Conservation (phyloP, 2,797 vertebrate genomes). For the Neoniphon sammara region DNA sequence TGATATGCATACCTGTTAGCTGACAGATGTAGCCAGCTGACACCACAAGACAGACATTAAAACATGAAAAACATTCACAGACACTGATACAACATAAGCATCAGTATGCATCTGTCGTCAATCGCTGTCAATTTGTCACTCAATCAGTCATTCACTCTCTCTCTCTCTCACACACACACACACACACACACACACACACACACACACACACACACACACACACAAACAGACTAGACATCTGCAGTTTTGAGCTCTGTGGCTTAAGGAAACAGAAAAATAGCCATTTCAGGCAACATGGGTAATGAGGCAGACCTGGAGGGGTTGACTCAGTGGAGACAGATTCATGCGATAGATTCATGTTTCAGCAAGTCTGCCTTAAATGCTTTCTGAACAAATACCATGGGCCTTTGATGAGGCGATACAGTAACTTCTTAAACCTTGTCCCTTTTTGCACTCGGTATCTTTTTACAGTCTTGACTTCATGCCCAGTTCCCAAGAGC, state of each 20-base stretch:
- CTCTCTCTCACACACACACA: too few relatives aligned
- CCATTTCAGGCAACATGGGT: constrained; percentile 6
- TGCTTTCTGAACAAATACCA: constrained; percentile 31
- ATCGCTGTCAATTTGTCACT: neutral
- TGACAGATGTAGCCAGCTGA: neutral
- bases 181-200: neutral
- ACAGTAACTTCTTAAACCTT: constrained; percentile 37
- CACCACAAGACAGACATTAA: neutral
- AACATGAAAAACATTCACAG: too few relatives aligned
- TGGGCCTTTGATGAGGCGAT: constrained; percentile 26
- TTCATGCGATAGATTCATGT: constrained; percentile 32
- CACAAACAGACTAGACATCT: constrained; percentile 3
- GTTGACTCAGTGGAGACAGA: neutral
- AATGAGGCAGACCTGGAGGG: neutral
- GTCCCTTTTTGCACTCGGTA: constrained; percentile 12
- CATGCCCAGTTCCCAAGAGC: constrained; percentile 14
- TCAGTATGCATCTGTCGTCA: neutral
- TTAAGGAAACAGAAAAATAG: constrained; percentile 3
- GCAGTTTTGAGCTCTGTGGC: neutral
- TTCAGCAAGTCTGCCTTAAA: constrained; percentile 38
- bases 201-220: constrained; percentile 7
- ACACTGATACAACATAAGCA: neutral
- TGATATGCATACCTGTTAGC: too few relatives aligned
- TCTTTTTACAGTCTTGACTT: constrained; percentile 39
- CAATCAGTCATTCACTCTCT: neutral